Base-by-base conservation (phyloP, 2,888 invertebrate species). In the Watsonalla cultraria region DNA sequence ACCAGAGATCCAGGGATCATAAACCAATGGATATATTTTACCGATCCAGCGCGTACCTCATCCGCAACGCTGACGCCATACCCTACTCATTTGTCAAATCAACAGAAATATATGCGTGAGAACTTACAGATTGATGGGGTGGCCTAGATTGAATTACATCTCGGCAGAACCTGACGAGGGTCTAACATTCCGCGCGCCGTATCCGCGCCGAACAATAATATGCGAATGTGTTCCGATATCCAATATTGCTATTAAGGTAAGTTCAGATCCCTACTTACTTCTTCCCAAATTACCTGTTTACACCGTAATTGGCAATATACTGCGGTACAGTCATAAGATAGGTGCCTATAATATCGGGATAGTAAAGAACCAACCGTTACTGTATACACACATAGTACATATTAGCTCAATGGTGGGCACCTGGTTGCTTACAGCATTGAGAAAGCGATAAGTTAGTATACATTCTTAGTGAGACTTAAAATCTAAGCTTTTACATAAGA, bases 71-170 rank as follows among this genome's bases (percentile, higher is more conserved):
- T 42, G 78, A 73, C 63, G 74, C 74, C 74, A 77, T 82, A 90
- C 90, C 90, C 89, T 89, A 80, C 86, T 90, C 90, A 90, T 90
- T 90, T 90, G 90, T 90, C 90, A 90, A 90, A 90, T 90, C 90
- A 90, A 84, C 87, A 86, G 86, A 88, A 90, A 90, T 89, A 86
- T 90, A 90, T 89, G 87, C 88, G 86, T 84, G 86, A 86, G 84
- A 86, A 86, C 82, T 83, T 80, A 84, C 88, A 88, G 90, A 90
- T 89, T 90, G 90, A 90, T 90, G 90, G 86, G 77, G 76, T 81
- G 80, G 83, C 81, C 86, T 86, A 86, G 90, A 89, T 90, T 89
- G 90, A 90, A 90, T 89, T 89, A 90, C 89, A 86, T 82, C 84
- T 82, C 75, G 80, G 85, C 76, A 83, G 80, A 82, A 80, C 80